These are phyloP conservation scores for Xenentodon cancila DNA, from an alignment of 2,797 vertebrate genomes.

Conservation along the genomic window DNA sequence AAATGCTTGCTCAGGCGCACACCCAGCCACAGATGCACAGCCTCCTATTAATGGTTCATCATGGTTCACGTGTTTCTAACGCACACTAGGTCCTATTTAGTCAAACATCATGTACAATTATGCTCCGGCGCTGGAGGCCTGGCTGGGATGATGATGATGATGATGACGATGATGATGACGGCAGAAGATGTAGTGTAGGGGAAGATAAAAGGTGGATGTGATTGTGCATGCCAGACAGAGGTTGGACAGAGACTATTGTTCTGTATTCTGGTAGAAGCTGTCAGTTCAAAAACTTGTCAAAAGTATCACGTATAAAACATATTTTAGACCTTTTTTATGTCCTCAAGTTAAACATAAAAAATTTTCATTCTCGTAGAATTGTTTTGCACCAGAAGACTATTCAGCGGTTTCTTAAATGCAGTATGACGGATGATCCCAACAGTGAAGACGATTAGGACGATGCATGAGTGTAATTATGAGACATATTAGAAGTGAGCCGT, in stretches of 20 bases:
- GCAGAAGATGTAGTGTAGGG: slow-evolving; percentile 20
- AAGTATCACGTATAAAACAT: too few species aligned
- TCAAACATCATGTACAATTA: slow-evolving; percentile 62
- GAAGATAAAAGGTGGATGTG: slow-evolving; percentile 42
- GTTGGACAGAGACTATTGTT: slow-evolving; percentile 21
- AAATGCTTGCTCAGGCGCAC: slow-evolving; percentile 40
- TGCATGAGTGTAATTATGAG: slow-evolving; percentile 62
- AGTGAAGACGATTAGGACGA: slow-evolving; percentile 37
- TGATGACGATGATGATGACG: slow-evolving; percentile 53
- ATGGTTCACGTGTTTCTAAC: slow-evolving; percentile 51
- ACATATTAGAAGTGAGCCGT: slow-evolving; percentile 63
- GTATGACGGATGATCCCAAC: slow-evolving; percentile 42
- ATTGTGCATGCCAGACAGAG: slow-evolving; percentile 44
- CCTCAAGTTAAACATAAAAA: neutral
- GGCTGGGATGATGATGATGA: slow-evolving; percentile 42
- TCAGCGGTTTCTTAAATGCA: neutral
- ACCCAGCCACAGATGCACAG: slow-evolving; percentile 9
- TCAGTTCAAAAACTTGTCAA: too few species aligned
- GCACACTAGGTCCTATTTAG: slow-evolving; percentile 55
- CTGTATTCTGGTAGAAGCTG: slow-evolving; percentile 8
- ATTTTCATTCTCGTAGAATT: slow-evolving; percentile 12
- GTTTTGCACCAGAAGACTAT: slow-evolving; percentile 4
- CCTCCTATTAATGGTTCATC: slow-evolving; percentile 53
- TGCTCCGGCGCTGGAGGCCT: slow-evolving; percentile 33
- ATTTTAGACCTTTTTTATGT: neutral